These are phyloP conservation scores for Coregonus ussuriensis DNA, from an alignment of 2,797 vertebrate genomes.

Conservation along the genomic window DNA sequence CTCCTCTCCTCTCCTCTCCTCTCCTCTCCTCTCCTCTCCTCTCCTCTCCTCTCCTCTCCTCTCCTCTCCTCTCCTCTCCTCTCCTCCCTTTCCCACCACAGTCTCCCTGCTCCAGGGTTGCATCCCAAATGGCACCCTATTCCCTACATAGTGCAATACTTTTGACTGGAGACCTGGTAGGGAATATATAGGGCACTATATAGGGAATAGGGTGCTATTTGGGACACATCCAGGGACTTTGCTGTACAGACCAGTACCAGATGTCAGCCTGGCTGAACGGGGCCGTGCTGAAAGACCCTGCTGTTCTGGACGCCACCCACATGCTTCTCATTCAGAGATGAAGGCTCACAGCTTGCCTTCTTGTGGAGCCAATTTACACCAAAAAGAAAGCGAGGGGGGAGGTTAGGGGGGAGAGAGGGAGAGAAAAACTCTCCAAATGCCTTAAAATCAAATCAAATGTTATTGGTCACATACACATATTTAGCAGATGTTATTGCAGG, in stretches of 20 bases:
- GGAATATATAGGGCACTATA: not conserved
- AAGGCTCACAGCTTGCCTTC: slow-evolving; percentile 81
- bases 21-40: slow-evolving; percentile 10
- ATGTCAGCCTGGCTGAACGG: slow-evolving; percentile 72
- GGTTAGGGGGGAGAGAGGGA: slow-evolving; percentile 30
- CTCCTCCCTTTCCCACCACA: slow-evolving; percentile 60
- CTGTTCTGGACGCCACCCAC: slow-evolving; percentile 85
- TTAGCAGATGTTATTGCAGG: too few relatives aligned
- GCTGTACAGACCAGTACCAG: slow-evolving; percentile 83
- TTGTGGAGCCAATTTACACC: slow-evolving; percentile 78
- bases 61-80: slow-evolving; percentile 25
- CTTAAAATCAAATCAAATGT: slow-evolving; percentile 24
- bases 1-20: slow-evolving; percentile 28
- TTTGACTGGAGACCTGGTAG: not conserved
- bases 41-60: slow-evolving; percentile 38
- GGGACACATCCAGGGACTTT: slow-evolving; percentile 65
- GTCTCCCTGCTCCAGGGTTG: slow-evolving; percentile 58
- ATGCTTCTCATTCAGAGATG: slow-evolving; percentile 86
- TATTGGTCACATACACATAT: too few relatives aligned
- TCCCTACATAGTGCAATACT: not conserved
- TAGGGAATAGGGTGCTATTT: not conserved
- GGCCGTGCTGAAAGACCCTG: slow-evolving; percentile 83
- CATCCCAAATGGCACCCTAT: slow-evolving; percentile 4
- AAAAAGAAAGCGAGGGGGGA: slow-evolving; percentile 33
- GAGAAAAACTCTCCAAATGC: slow-evolving; percentile 73